phyloP scores from a whole-genome alignment of 1,140 invertebrate species.

The Trichonephila inaurata region DNA sequence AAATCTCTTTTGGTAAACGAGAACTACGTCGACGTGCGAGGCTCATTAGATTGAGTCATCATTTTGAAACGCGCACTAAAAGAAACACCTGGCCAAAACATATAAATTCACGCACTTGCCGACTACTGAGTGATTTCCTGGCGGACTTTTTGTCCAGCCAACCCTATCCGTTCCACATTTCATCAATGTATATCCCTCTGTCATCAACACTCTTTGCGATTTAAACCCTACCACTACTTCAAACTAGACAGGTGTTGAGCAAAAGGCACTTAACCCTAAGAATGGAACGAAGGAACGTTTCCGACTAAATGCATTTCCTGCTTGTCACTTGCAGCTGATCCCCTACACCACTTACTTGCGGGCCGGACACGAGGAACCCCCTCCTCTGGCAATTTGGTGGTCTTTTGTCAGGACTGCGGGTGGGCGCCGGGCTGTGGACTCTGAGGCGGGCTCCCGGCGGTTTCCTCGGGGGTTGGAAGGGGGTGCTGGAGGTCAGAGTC shows the following conservation, averaged over 20 bases:
- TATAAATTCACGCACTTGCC: too few species aligned
- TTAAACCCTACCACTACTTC: slow-evolving; percentile 31
- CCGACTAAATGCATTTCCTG: slow-evolving; percentile 70
- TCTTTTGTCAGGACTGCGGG: slow-evolving; percentile 75
- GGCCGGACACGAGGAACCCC: not conserved
- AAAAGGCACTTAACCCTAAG: slow-evolving; percentile 63
- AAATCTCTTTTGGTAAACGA: too few species aligned
- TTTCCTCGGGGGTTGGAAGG: not conserved
- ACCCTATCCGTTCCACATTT: slow-evolving; percentile 26
- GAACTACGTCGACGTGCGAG: too few species aligned
- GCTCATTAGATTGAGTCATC: too few species aligned
- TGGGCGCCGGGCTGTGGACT: slow-evolving; percentile 44
- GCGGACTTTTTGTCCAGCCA: too few species aligned
- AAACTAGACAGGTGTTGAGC: slow-evolving; percentile 59
- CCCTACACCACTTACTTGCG: not conserved
- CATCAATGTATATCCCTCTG: slow-evolving; percentile 42
- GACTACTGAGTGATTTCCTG: too few species aligned
- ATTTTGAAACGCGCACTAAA: too few species aligned
- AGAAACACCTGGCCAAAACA: too few species aligned
- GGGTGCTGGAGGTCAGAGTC: slow-evolving; percentile 8
- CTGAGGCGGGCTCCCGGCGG: not conserved
- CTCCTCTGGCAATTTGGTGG: slow-evolving; percentile 66
- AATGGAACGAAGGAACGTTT: slow-evolving; percentile 72
- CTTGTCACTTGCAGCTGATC: slow-evolving; percentile 73
- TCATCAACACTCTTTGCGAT: slow-evolving; percentile 57